Conservation (phyloP, 2,113 vertebrate genomes). For the Nymphicus hollandicus region DNA sequence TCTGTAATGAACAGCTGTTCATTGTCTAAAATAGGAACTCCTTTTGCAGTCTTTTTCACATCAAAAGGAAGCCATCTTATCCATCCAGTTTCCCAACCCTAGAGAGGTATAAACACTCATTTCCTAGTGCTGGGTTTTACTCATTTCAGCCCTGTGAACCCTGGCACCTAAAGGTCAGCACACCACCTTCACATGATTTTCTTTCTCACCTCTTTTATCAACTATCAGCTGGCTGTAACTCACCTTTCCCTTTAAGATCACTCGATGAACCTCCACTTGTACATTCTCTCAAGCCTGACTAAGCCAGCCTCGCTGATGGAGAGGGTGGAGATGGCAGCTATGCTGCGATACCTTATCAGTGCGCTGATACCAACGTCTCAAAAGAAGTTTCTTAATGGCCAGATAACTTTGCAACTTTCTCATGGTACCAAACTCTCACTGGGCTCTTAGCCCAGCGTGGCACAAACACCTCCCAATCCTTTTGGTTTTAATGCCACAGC, state of each 20-base stretch:
- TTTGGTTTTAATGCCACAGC: background rate
- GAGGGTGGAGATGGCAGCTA: conserved; percentile 29
- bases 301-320: background rate
- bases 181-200: background rate
- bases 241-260: conserved; percentile 54
- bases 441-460: background rate
- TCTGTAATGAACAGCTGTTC: conserved; percentile 66
- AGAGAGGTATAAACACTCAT: conserved; percentile 68
- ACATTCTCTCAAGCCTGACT: background rate
- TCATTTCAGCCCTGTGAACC: conserved; percentile 8
- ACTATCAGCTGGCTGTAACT: background rate
- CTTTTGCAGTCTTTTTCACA: conserved; percentile 62
- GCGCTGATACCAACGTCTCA: background rate
- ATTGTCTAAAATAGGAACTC: conserved; percentile 73
- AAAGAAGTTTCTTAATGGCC: background rate
- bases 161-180: conserved; percentile 16
- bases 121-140: conserved; percentile 68
- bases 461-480: background rate
- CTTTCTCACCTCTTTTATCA: background rate
- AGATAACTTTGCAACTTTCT: conserved; percentile 26
- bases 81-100: conserved; percentile 61
- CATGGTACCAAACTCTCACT: background rate
- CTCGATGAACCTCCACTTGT: background rate
- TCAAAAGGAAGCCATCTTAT: conserved; percentile 76
- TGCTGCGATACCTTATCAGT: conserved; percentile 55